phyloP scores from a whole-genome alignment of 2,888 invertebrate genomes.

The Spicauda simplicius region DNA sequence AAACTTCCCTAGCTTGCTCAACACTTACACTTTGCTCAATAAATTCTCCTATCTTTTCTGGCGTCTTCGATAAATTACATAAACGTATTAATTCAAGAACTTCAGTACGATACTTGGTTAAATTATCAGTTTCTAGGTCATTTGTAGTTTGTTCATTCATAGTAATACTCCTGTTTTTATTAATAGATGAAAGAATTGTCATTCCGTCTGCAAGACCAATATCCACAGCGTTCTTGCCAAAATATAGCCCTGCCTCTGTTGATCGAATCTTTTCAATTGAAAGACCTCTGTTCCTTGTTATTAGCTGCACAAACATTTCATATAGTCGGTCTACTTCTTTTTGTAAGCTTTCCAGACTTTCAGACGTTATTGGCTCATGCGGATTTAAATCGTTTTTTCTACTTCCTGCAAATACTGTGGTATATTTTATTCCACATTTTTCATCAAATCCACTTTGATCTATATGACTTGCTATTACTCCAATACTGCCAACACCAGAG shows the following conservation, averaged over 20 bases:
- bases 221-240: conserved; percentile 32
- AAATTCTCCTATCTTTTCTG: conserved; percentile 35
- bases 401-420: conserved; percentile 27
- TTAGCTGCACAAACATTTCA: conserved; percentile 31
- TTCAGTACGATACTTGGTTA: conserved; percentile 32
- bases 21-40: conserved; percentile 33
- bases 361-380: conserved; percentile 31
- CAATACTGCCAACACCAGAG: conserved; percentile 31
- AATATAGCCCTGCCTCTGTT: conserved; percentile 35
- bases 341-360: conserved; percentile 25
- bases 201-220: conserved; percentile 34
- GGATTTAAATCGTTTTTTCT: conserved; percentile 35
- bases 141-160: conserved; percentile 7
- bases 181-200: conserved; percentile 32
- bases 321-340: conserved; percentile 27
- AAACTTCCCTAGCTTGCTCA: conserved; percentile 33
- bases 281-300: conserved; percentile 29
- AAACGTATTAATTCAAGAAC: conserved; percentile 33
- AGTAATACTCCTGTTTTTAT: conserved; percentile 33
- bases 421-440: conserved; percentile 33
- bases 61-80: conserved; percentile 28
- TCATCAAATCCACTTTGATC: conserved; percentile 36
- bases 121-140: conserved; percentile 16
- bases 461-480: conserved; percentile 37
- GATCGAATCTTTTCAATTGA: conserved; percentile 22